Conservation (phyloP, 2,797 vertebrate genomes). For the Sternarchorhynchus goeldii region DNA sequence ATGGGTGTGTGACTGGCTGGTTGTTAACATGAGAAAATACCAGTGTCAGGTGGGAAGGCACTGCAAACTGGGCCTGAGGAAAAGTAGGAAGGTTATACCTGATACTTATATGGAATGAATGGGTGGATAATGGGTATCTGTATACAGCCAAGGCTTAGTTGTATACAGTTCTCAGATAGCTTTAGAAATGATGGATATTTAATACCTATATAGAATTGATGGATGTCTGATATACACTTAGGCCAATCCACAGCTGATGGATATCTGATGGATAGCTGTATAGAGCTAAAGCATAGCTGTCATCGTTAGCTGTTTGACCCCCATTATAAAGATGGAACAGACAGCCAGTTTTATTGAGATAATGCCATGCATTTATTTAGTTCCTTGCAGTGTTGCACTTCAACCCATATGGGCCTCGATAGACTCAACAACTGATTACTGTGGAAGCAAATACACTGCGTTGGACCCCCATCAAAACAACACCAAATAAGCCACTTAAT, state of each 20-base stretch:
- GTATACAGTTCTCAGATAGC: too few relatives aligned
- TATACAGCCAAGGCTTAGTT: too few relatives aligned
- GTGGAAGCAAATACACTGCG: conserved; percentile 36
- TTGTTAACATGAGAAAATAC: too few relatives aligned
- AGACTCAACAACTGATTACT: conserved; percentile 23
- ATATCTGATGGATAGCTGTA: neutral
- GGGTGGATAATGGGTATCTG: too few relatives aligned
- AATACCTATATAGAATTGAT: neutral
- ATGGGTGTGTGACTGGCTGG: too few relatives aligned
- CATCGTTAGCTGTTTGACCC: neutral
- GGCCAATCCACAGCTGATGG: neutral
- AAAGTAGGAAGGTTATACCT: neutral
- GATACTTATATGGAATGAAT: neutral
- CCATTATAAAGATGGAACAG: conserved; percentile 23
- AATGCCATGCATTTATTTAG: conserved; percentile 75
- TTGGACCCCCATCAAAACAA: conserved; percentile 41
- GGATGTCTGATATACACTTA: neutral
- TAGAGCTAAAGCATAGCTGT: neutral
- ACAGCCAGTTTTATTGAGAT: conserved; percentile 46
- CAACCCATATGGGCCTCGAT: conserved; percentile 25
- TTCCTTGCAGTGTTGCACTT: conserved; percentile 47
- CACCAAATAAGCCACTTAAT: conserved; percentile 18
- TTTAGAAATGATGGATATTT: too few relatives aligned
- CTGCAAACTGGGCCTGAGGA: neutral
- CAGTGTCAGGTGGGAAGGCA: neutral